These are phyloP conservation scores for Ectemnius cavifrons DNA, from an alignment of 2,888 invertebrate species.

Conservation along the genomic window DNA sequence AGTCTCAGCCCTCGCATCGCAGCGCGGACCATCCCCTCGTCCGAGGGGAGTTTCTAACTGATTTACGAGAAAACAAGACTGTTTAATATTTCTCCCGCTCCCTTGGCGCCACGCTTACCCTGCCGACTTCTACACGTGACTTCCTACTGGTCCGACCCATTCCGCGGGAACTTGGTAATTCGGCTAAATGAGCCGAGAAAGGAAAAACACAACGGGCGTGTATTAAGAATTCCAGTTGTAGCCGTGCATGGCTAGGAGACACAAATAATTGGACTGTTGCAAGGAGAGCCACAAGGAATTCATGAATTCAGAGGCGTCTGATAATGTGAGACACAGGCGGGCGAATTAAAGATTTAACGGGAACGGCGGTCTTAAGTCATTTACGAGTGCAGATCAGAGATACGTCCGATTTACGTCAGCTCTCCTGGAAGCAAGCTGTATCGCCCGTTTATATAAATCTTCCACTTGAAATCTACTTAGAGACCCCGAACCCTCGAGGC, in stretches of 20 bases:
- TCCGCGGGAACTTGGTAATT: conserved; percentile 36
- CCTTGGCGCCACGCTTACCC: conserved; percentile 71
- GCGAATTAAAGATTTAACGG: conserved; percentile 8
- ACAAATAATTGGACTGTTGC: too few species aligned
- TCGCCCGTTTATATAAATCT: conserved; percentile 67
- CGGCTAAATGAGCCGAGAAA: conserved; percentile 28
- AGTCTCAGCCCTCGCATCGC: conserved; percentile 64
- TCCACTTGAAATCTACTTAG: conserved; percentile 70
- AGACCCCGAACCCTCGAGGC: conserved; percentile 52
- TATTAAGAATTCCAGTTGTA: too few species aligned
- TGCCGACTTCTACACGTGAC: conserved; percentile 59
- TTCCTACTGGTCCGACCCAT: conserved; percentile 26
- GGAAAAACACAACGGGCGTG: background rate
- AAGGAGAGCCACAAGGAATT: too few species aligned
- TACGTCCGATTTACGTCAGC: conserved; percentile 36
- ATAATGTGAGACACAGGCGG: background rate
- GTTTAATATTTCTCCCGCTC: conserved; percentile 76
- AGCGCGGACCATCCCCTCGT: conserved; percentile 55
- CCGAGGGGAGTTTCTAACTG: conserved; percentile 74
- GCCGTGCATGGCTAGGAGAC: too few species aligned
- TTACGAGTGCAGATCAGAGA: conserved; percentile 32
- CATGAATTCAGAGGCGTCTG: too few species aligned
- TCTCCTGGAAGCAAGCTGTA: conserved; percentile 50
- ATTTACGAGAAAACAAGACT: conserved; percentile 78
- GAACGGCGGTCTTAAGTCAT: background rate